These are phyloP conservation scores for Octodonta nipae DNA, from an alignment of 2,888 invertebrate genomes.

Conservation along the genomic window DNA sequence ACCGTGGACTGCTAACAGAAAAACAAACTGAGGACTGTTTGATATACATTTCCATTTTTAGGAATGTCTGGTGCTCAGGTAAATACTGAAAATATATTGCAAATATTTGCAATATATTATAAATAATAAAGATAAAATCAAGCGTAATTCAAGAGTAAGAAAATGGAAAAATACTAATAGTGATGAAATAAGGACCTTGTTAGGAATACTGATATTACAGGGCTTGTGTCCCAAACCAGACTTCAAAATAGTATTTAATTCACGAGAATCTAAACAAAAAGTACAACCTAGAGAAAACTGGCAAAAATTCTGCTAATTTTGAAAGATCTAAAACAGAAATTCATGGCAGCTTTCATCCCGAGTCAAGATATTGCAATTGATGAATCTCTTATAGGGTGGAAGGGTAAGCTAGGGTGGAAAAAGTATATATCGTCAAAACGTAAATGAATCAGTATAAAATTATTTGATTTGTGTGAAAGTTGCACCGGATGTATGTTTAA, in stretches of 20 bases:
- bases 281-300: not conserved
- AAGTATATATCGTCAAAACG: slow-evolving; percentile 8
- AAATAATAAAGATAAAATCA: not conserved
- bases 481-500: slow-evolving; percentile 6
- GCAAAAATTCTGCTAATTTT: not conserved
- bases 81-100: slow-evolving; percentile 3
- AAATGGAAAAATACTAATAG: slow-evolving; percentile 2
- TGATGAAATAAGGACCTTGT: slow-evolving; percentile 1
- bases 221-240: slow-evolving; percentile 3
- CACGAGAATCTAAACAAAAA: not conserved
- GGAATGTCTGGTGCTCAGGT: slow-evolving; percentile 4
- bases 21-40: no score
- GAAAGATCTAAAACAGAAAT: not conserved
- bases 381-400: slow-evolving; percentile 2
- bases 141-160: slow-evolving; percentile 2
- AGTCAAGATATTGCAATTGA: not conserved
- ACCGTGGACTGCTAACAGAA: no score
- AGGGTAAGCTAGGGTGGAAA: slow-evolving; percentile 6
- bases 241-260: slow-evolving; percentile 2
- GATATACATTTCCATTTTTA: slow-evolving; percentile 4
- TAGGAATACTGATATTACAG: slow-evolving; percentile 1
- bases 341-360: not conserved
- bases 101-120: slow-evolving; percentile 5
- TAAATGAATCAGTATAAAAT: slow-evolving; percentile 7
- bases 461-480: slow-evolving; percentile 8